Conservation (phyloP, 2,888 invertebrate species). For the Theretra japonica region DNA sequence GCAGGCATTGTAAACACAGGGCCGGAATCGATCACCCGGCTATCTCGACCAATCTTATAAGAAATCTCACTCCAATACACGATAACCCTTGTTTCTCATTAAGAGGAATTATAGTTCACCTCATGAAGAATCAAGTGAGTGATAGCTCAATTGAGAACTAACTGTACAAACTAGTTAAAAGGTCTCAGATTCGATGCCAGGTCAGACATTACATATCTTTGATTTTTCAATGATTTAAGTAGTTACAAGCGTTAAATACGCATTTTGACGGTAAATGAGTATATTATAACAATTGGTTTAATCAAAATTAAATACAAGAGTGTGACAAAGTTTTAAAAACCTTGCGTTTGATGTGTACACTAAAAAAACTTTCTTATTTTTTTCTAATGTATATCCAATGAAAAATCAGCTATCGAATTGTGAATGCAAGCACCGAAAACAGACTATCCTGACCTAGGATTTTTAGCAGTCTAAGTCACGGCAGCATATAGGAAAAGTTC, state of each 20-base stretch:
- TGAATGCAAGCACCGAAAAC: not conserved
- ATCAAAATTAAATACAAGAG: no score
- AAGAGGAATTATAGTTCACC: not conserved
- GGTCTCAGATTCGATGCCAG: no score
- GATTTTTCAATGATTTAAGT: no score
- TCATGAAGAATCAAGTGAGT: not conserved
- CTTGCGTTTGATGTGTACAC: no score
- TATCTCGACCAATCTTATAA: slow-evolving; percentile 36
- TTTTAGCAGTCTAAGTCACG: not conserved
- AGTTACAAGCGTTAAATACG: no score
- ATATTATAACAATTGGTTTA: no score
- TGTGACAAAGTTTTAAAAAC: no score
- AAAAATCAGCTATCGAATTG: not conserved
- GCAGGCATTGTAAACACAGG: slow-evolving; percentile 12
- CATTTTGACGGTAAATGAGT: no score
- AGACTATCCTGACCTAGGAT: not conserved
- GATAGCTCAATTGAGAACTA: no score
- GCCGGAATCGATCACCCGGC: slow-evolving; percentile 24
- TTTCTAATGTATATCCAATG: no score
- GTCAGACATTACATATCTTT: not conserved
- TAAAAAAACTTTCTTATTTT: no score
- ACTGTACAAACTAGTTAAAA: no score
- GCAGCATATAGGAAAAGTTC: slow-evolving; percentile 34
- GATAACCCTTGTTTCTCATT: slow-evolving; percentile 21
- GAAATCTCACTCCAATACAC: slow-evolving; percentile 30